Base-by-base conservation (phyloP, 2,797 vertebrate species). In the Trichosurus vulpecula region DNA sequence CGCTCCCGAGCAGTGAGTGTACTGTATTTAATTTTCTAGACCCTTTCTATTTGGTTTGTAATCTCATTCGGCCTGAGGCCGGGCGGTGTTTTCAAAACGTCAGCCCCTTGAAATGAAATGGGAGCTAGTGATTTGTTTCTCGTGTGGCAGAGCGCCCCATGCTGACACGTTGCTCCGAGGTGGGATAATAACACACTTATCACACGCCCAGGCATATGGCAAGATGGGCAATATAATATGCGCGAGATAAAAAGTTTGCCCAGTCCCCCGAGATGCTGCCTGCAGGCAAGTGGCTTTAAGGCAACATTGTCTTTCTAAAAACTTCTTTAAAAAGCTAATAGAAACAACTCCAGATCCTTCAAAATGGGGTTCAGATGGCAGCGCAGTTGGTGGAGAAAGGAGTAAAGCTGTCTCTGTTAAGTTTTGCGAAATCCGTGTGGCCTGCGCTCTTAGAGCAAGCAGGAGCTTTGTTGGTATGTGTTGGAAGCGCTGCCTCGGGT, bases 1-100 rank as follows among this genome's bases (percentile, higher is more conserved):
- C 74, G 92, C 47, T 56, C 56, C 51, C 0, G 9, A 97, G 87
- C 25, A 11, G 96, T n/a, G 41, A 54, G 52, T 22, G 92, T 57
- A 66, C 96, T 91, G 8, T 90, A 96, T 92, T 94, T 61, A 55
- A 92, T 94, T 95, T 35, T 52, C 91, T 96, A 95, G 29, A 27
- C 41, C 0, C 12, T 97, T 92, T 2, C 52, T 53, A 14, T 74
- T 94, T 35, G 51, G 2, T 89, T 41, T 25, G 1, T 95, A 90
- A 96, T 90, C 29, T 94, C 94, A 95, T 87, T 91, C 9, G 25
- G 53, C 30, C 93, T 52, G 93, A 94, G 94, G 53, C 51, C 54
- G 0, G 5, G 54, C 52, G 3, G 25, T 41, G 89, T 61, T 96
- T 94, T 57, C 56, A 91, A 56, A 51, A 29, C 3, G 12, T 94